These are phyloP conservation scores for Simalia tracyae DNA, from an alignment of 2,797 vertebrate genomes.

Conservation along the genomic window DNA sequence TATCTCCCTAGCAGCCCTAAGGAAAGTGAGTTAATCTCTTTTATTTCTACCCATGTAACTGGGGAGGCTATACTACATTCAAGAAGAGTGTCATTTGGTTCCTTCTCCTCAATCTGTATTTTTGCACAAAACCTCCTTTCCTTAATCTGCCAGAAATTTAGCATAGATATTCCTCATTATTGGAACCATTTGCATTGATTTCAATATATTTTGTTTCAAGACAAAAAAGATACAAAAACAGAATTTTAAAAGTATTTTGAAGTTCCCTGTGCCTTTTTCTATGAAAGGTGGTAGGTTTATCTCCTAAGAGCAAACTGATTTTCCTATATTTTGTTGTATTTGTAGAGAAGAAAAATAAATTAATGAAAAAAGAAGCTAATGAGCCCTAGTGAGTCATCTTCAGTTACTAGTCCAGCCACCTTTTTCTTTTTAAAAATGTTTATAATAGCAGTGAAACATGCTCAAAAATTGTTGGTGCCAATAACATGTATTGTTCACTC, in stretches of 20 bases:
- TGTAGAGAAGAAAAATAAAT: not conserved
- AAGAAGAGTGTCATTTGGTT: not conserved
- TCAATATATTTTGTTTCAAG: not conserved
- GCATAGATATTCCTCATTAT: not conserved
- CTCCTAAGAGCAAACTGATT: not conserved
- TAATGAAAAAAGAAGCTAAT: not conserved
- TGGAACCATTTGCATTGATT: not conserved
- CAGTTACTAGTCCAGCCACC: conserved; percentile 8
- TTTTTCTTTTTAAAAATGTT: conserved; percentile 41
- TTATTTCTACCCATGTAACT: not conserved
- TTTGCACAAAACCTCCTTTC: not conserved
- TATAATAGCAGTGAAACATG: conserved; percentile 32
- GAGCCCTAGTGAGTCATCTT: not conserved
- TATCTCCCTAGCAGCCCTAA: not conserved
- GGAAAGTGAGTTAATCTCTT: not conserved
- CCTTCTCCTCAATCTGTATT: not conserved
- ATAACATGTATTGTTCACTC: conserved; percentile 22
- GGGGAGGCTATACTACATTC: not conserved
- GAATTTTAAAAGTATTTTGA: not conserved
- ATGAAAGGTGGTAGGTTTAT: not conserved
- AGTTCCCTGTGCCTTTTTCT: not conserved
- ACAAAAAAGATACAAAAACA: not conserved
- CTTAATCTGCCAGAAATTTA: not conserved
- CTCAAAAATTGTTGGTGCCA: conserved; percentile 2
- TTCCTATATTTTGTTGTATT: not conserved